phyloP scores from a whole-genome alignment of 2,113 vertebrate species.

The Taxidea taxus region DNA sequence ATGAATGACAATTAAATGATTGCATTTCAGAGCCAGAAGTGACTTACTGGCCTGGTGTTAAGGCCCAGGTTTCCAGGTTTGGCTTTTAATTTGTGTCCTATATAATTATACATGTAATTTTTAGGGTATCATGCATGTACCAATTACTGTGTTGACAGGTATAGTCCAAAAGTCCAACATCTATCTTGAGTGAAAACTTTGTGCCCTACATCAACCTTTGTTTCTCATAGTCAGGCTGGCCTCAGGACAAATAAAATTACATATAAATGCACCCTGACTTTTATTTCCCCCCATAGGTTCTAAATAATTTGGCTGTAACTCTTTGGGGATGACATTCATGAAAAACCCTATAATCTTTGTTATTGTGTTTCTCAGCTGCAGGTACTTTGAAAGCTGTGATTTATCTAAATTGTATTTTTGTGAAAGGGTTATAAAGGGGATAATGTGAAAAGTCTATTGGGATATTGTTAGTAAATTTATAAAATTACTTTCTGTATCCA shows the following conservation, averaged over 20 bases:
- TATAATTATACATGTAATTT: not conserved
- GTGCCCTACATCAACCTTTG: conserved; percentile 9
- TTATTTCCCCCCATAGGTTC: conserved; percentile 59
- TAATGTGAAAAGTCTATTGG: conserved; percentile 54
- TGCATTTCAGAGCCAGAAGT: not conserved
- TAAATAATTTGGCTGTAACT: conserved; percentile 57
- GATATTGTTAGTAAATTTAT: conserved; percentile 64
- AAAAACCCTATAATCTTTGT: conserved; percentile 60
- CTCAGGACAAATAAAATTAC: conserved; percentile 65
- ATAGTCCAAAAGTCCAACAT: conserved; percentile 25
- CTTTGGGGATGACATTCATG: conserved; percentile 41
- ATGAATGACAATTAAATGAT: not conserved
- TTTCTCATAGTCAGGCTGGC: conserved; percentile 47
- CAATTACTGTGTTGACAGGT: not conserved
- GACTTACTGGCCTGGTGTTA: not conserved
- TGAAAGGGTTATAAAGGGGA: conserved; percentile 58
- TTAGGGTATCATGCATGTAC: not conserved
- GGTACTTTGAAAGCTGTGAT: conserved; percentile 60
- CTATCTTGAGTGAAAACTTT: not conserved
- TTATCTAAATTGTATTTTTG: conserved; percentile 69
- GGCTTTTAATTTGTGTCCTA: not conserved
- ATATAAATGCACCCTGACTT: conserved; percentile 53
- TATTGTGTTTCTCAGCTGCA: conserved; percentile 58
- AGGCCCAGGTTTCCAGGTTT: not conserved
- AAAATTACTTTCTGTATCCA: conserved; percentile 62